Conservation (phyloP, 2,797 vertebrate genomes). For the Phaenicophaeus curvirostris region DNA sequence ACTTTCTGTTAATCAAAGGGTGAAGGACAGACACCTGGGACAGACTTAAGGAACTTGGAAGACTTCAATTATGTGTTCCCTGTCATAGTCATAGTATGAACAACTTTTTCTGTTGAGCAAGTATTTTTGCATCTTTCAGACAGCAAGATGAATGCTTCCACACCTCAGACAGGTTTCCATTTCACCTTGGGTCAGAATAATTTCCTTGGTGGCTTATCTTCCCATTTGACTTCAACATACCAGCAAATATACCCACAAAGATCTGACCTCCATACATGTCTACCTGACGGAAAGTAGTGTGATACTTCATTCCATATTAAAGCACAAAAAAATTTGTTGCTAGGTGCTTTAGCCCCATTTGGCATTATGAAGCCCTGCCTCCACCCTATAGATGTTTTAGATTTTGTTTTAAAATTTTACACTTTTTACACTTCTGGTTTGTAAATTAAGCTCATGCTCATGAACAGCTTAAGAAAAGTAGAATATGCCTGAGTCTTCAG, state of each 20-base stretch:
- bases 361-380: background rate
- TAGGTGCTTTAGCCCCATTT: background rate
- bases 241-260: background rate
- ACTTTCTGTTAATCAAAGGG: background rate
- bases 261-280: background rate
- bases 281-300: background rate
- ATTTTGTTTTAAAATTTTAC: background rate
- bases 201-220: background rate
- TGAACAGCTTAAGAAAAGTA: background rate
- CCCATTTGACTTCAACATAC: background rate
- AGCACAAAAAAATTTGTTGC: background rate
- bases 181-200: background rate
- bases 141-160: background rate
- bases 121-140: background rate
- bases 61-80: background rate
- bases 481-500: background rate
- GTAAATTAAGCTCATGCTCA: background rate
- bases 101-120: background rate
- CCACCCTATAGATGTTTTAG: background rate
- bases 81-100: background rate
- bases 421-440: background rate
- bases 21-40: background rate
- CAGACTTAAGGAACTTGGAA: background rate
- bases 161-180: background rate
- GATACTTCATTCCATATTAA: background rate